Evolutionary conservation across 2,113 vertebrate species (phyloP), one percentile per base, ranked within the genome.

Genomic region (Ibidorhyncha struthersii): DNA sequence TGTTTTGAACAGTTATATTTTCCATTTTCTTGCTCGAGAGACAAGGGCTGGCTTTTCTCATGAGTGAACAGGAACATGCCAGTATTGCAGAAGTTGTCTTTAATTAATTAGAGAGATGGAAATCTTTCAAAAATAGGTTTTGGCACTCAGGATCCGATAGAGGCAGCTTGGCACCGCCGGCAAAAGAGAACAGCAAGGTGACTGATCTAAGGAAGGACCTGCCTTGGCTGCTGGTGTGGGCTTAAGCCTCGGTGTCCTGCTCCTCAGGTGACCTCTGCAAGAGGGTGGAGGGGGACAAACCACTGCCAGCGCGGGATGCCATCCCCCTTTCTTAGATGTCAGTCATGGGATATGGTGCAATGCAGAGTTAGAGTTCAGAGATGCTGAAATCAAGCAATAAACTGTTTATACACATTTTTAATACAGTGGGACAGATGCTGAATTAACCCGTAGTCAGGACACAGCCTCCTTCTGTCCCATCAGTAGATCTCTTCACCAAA

Each of bases 91-190:
- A 8, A 72, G 23, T 3, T 63, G 14, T 1, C 67, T 91, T 82
- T 72, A 84, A 89, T 92, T 78, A 55, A 95, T 61, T 4, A 55
- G 55, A 80, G 62, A 61, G 59, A 38, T 34, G 82, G 79, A 86
- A 78, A 70, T 53, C 34, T 81, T 59, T 63, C 91, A 72, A 66
- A 76, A 86, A 63, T 38, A n/a, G 20, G 34, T 25, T 87, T 29
- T 83, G 90, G 70, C 86, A n/a, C 45, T 65, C 14, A 0, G 41
- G 70, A 30, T 22, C 34, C 53, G 55, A 50, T 0, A 14, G 83
- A 82, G 41, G 71, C n/a, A 62, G 49, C 56, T 89, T 93, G 81
- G 83, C 77, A 78, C 8, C 0, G 0, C 43, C 0, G 1, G 40
- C 27, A 59, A 17, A 34, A 34, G 45, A 59, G 38, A 65, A 25